Percentiles rank a stretch among this genome's conserved stretches.
Conservation (phyloP, 2,797 vertebrate species). For the Anguilla megastoma region DNA sequence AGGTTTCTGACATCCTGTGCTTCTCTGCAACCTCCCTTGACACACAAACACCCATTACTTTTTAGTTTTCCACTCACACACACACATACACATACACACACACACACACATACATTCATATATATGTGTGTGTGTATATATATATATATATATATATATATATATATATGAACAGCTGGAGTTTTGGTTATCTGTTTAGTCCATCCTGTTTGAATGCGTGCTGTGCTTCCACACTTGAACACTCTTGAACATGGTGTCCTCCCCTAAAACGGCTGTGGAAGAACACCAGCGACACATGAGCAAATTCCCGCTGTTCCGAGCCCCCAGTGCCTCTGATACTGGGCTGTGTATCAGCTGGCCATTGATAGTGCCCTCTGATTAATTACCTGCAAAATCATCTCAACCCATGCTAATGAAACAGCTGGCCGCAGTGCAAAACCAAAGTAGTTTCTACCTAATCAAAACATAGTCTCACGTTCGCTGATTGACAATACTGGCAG, state of each 20-base stretch:
- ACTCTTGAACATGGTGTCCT: neutral
- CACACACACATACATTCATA: no score
- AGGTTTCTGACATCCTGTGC: no score
- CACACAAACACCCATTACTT: no score
- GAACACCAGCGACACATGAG: neutral
- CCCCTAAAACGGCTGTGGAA: neutral
- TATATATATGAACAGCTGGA: neutral
- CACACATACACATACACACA: no score
- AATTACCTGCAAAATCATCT: conserved; percentile 4
- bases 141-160: no score
- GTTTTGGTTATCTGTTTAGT: neutral
- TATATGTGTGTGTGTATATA: no score
- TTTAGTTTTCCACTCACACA: no score
- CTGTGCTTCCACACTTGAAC: neutral
- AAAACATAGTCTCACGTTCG: neutral
- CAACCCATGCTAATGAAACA: conserved; percentile 17
- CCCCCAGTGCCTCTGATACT: neutral
- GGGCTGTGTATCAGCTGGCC: neutral
- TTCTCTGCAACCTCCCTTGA: no score
- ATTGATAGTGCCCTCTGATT: neutral
- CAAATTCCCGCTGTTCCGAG: neutral
- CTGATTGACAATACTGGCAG: neutral
- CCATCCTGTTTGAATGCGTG: neutral
- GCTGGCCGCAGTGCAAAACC: neutral
- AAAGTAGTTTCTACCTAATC: neutral